Evolutionary conservation across 2,113 vertebrate genomes (phyloP).

Genomic region (Oreochromis aureus): DNA sequence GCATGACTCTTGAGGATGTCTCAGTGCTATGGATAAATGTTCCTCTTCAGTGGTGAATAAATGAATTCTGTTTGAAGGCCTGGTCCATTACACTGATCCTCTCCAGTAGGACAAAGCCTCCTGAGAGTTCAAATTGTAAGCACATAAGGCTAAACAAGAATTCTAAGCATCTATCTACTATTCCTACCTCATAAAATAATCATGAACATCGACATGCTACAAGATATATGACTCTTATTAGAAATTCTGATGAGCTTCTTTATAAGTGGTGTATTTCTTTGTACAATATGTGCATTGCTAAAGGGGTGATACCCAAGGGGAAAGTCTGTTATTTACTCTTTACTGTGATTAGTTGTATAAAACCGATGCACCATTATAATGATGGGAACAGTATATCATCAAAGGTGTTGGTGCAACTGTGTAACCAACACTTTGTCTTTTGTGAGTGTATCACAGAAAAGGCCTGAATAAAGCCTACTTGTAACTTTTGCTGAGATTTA

Average conservation of each 20-base stretch:
- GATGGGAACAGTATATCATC: conserved; percentile 9
- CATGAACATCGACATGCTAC: background rate
- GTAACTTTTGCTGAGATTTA: background rate
- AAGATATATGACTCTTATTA: background rate
- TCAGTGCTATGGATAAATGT: background rate
- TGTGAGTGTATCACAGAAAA: background rate
- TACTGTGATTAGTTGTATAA: background rate
- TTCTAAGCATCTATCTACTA: background rate
- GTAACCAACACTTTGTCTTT: background rate
- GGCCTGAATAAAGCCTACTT: background rate
- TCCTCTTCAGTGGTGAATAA: background rate
- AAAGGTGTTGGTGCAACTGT: background rate
- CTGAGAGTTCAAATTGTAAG: background rate
- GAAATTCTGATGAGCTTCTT: background rate
- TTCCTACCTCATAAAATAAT: background rate
- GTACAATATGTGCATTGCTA: background rate
- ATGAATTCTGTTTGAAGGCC: background rate
- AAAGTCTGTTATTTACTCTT: conserved; percentile 16
- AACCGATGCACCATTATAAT: conserved; percentile 15
- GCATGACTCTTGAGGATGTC: background rate
- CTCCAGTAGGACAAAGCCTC: background rate
- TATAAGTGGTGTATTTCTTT: background rate
- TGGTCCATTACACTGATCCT: background rate
- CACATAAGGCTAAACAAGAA: background rate
- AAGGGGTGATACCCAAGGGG: background rate